Percentiles rank a stretch among this genome's conserved stretches.
phyloP scores from a whole-genome alignment of 2,797 vertebrate genomes.

The Cryptoprocta ferox region DNA sequence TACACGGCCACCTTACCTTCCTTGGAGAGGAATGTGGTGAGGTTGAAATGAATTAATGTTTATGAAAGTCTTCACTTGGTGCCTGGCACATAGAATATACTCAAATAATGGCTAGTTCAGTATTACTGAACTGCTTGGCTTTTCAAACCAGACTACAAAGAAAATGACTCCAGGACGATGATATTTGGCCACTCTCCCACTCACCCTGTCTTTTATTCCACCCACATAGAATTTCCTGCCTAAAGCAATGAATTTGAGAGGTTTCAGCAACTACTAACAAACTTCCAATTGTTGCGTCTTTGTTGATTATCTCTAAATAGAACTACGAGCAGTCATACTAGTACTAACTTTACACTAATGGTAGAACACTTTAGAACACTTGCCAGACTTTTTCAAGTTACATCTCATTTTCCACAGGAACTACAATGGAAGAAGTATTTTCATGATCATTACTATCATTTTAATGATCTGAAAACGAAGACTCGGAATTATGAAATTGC shows the following conservation, averaged over 20 bases:
- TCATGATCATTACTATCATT: not conserved
- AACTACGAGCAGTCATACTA: not conserved
- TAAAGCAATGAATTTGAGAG: slow-evolving; percentile 23
- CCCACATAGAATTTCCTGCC: not conserved
- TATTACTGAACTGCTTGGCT: slow-evolving; percentile 30
- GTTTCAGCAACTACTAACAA: slow-evolving; percentile 30
- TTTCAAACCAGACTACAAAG: slow-evolving; percentile 63
- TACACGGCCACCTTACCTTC: not conserved
- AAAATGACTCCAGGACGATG: slow-evolving; percentile 11
- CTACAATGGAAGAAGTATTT: not conserved
- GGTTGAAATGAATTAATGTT: not conserved
- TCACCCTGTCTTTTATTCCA: slow-evolving; percentile 48
- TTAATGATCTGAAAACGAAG: not conserved
- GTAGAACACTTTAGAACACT: not conserved
- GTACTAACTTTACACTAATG: not conserved
- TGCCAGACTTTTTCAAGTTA: not conserved
- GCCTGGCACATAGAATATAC: not conserved
- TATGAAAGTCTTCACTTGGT: not conserved
- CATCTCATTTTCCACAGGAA: not conserved
- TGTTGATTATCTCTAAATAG: not conserved
- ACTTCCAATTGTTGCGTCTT: not conserved
- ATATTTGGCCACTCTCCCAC: slow-evolving; percentile 18
- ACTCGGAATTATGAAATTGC: not conserved
- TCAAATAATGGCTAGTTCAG: not conserved
- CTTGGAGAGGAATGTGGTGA: not conserved